Percentiles rank a stretch among this genome's conserved stretches.
Conservation (phyloP, 2,113 vertebrate species). For the Gracilinanus agilis region DNA sequence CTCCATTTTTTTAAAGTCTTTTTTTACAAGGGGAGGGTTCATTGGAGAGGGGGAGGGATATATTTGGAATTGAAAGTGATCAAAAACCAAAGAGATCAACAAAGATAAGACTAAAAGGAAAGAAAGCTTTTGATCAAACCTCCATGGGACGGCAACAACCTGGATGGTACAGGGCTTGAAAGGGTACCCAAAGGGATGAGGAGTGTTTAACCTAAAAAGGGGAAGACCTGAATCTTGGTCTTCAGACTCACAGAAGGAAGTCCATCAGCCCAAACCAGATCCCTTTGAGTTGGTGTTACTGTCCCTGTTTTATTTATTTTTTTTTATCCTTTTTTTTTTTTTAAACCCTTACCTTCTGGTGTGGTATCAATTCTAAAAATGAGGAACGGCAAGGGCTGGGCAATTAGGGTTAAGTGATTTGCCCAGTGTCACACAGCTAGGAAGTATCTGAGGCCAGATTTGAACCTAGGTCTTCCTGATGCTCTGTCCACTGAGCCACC, state of each 20-base stretch:
- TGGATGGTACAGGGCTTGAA: not conserved
- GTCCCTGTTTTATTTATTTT: too few relatives aligned
- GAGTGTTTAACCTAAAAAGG: not conserved
- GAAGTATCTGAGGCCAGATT: too few relatives aligned
- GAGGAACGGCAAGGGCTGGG: too few relatives aligned
- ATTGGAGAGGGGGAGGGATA: not conserved
- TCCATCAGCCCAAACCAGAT: not conserved
- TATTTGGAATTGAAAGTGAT: not conserved
- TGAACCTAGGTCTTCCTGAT: too few relatives aligned
- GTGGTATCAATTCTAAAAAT: too few relatives aligned
- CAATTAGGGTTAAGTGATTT: too few relatives aligned
- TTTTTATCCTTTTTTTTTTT: too few relatives aligned
- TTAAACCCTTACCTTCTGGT: too few relatives aligned
- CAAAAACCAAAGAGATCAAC: not conserved
- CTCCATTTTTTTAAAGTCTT: not conserved
- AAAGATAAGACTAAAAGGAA: not conserved
- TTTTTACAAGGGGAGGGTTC: not conserved
- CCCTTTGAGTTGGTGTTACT: not conserved
- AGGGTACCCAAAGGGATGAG: not conserved
- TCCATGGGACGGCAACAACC: not conserved
- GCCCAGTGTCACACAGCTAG: too few relatives aligned
- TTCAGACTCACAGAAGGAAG: not conserved
- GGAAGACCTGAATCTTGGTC: not conserved
- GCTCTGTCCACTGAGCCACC: too few relatives aligned
- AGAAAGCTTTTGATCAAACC: not conserved